Percentiles rank a stretch among this genome's conserved stretches.
Conservation (phyloP, 2,113 vertebrate species). For the Ptilorrhoa leucosticta region DNA sequence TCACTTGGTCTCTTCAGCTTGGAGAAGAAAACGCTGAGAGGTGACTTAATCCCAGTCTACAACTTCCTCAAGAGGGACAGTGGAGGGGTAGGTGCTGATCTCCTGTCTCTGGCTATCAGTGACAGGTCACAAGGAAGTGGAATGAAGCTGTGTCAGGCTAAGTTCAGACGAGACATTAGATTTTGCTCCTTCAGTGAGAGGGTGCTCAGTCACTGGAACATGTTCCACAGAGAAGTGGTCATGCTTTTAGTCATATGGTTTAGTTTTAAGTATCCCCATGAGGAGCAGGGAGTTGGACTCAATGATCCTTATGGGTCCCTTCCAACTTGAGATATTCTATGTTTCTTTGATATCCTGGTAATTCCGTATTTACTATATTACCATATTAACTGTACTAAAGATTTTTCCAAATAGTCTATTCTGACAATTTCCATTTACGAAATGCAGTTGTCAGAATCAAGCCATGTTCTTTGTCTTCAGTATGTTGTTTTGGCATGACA, state of each 20-base stretch:
- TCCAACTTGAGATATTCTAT: not conserved
- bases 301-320: not conserved
- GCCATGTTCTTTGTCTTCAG: not conserved
- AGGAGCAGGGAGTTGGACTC: not conserved
- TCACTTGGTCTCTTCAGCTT: not conserved
- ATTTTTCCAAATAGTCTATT: not conserved
- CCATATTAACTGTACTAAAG: not conserved
- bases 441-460: not conserved
- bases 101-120: not conserved
- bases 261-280: not conserved
- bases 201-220: not conserved
- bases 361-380: not conserved
- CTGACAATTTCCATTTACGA: not conserved
- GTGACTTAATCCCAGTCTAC: not conserved
- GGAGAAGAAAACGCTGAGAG: not conserved
- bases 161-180: not conserved
- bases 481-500: not conserved
- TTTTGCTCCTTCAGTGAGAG: not conserved
- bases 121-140: not conserved
- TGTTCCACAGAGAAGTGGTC: not conserved
- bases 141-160: not conserved
- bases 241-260: not conserved
- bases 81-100: not conserved
- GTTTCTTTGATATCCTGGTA: not conserved
- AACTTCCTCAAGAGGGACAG: not conserved